Percentiles rank a stretch among this genome's conserved stretches.
Evolutionary conservation across 2,113 vertebrate genomes (phyloP).

Genomic region (Thermophis baileyi): DNA sequence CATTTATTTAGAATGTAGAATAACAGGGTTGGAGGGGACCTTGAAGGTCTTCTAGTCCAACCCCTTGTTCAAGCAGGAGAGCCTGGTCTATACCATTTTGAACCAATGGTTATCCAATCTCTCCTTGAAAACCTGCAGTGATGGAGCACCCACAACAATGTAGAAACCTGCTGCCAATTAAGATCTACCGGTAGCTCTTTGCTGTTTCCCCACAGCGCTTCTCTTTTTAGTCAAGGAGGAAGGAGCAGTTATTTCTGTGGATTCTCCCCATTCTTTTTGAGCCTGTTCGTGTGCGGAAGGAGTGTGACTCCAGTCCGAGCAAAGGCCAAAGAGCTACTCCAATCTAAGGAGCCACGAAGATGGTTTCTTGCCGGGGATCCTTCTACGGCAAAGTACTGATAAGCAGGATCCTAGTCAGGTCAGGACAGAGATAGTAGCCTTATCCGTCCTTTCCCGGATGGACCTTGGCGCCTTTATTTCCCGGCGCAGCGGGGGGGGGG

Average conservation of each 20-base stretch:
- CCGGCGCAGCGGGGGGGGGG: background rate
- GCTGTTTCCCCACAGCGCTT: background rate
- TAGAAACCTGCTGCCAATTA: background rate
- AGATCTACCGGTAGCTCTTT: background rate
- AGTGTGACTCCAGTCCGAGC: background rate
- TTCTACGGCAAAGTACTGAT: too few relatives aligned
- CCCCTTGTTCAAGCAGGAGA: background rate
- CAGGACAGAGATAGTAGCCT: background rate
- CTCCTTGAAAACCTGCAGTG: background rate
- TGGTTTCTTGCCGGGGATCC: background rate
- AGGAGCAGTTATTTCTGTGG: background rate
- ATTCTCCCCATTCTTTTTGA: background rate
- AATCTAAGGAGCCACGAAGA: background rate
- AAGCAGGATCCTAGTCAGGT: background rate
- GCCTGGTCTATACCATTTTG: background rate
- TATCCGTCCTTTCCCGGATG: background rate
- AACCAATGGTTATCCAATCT: background rate
- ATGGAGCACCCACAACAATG: background rate
- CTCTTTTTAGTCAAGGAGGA: background rate
- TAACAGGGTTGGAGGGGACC: background rate
- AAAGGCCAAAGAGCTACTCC: background rate
- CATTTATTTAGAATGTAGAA: background rate
- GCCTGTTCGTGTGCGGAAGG: background rate
- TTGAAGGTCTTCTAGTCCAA: background rate
- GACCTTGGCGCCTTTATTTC: background rate